Percentiles rank a stretch among this genome's conserved stretches.
These are phyloP conservation scores for Tympanoctomys barrerae DNA, from an alignment of 2,797 vertebrate genomes.

Conservation along the genomic window DNA sequence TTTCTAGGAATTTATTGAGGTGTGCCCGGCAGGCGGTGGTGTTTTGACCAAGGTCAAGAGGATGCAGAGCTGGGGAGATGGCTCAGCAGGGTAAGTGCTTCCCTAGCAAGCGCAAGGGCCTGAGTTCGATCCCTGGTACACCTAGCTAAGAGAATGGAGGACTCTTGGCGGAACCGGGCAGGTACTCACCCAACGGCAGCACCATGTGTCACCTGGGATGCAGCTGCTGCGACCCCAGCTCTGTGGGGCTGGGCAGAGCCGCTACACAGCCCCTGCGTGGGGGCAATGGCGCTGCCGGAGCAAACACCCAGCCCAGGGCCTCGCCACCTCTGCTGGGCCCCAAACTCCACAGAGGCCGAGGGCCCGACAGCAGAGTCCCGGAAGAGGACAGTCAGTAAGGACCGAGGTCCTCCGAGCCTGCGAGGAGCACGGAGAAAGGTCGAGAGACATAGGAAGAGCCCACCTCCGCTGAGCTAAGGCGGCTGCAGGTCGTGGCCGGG, in stretches of 20 bases:
- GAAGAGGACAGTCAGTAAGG: too few species aligned
- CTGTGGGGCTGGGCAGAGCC: too few species aligned
- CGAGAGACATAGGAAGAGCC: background rate
- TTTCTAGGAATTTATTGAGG: background rate
- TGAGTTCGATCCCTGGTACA: too few species aligned
- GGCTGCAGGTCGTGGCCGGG: background rate
- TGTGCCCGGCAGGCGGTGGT: background rate
- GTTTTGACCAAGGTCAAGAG: background rate
- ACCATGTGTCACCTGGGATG: rapidly evolving
- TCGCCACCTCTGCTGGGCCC: background rate
- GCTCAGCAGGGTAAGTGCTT: too few species aligned
- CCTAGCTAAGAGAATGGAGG: background rate
- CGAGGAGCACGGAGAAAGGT: rapidly evolving
- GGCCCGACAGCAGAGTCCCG: rapidly evolving
- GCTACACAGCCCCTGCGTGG: rapidly evolving
- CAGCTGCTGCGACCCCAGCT: rapidly evolving
- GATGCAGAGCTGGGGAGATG: background rate
- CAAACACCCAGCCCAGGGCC: background rate
- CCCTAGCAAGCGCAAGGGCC: too few species aligned
- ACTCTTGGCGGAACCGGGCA: background rate
- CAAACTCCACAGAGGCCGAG: background rate
- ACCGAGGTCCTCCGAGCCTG: rapidly evolving
- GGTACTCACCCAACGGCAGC: rapidly evolving
- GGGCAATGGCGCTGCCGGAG: background rate
- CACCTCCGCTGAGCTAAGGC: background rate